Evolutionary conservation across 2,888 invertebrate genomes (phyloP), one percentile per base, ranked within the genome.

Genomic region (Diabrotica balteata): DNA sequence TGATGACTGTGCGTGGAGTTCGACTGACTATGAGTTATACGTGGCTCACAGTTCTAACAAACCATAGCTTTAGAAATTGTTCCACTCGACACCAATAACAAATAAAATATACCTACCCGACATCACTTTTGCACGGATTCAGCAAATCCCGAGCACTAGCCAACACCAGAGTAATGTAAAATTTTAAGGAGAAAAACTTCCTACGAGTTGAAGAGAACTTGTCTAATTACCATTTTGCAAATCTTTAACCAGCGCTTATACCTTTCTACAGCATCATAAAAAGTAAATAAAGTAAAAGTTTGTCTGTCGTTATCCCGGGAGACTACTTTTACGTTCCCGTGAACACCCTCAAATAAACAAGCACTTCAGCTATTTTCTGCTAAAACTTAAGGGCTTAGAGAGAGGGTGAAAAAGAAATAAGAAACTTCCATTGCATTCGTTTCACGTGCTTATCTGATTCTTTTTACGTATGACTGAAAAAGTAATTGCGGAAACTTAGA

Each of bases 341-440:
- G 66, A 73, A 74, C 72, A 72, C 67, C 61, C 67, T 65, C 68
- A 68, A 72, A 72, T 72, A 74, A 72, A 74, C 68, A 63, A 60
- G 63, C 70, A 66, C 70, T 63, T 67, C 69, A 69, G 65, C 69
- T 65, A 71, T 71, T 74, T 67, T 62, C 72, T 68, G 67, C 70
- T 72, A 71, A 73, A 74, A 74, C 74, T 66, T 74, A 72, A 66
- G 66, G 67, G 73, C 70, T 72, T 70, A 66, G 62, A 69, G 32
- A 32, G 64, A 70, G 64, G 63, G 66, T 47, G 65, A 67, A 63
- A 68, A 69, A 67, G 70, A 69, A 72, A 71, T 73, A 73, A 69
- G 70, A 66, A 72, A 71, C 69, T 73, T 73, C 67, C 72, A 73
- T 67, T 58, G 67, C 64, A 57, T 60, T 60, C 63, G 53, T 65